Evolutionary conservation across 2,113 vertebrate species (phyloP), one percentile per base, ranked within the genome.

Genomic region (Trogon surrucura): DNA sequence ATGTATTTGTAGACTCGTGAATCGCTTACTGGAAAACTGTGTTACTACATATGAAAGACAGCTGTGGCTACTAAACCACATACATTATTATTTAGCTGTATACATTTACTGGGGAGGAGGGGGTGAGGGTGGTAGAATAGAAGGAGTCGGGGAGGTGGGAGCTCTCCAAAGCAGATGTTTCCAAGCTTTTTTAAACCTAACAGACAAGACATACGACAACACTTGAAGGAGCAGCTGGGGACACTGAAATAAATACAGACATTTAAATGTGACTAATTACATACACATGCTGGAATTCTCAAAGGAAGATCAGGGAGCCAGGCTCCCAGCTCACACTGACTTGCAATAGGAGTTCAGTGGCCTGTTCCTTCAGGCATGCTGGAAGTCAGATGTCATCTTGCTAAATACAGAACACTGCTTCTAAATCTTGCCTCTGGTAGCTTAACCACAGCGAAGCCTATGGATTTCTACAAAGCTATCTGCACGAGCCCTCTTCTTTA

Each of bases 231-330:
- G 91, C 93, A 96, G 94, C 91, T 95, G 92, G 95, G 92, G 86
- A 96, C 91, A 87, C 61, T 84, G 80, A 93, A 41, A 91, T 89
- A 96, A 95, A 95, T 92, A 94, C 93, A 97, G 93, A 89, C 90
- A 81, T 93, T 95, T 97, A 96, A 94, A 96, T 96, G 77, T 86
- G 91, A 91, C 89, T 94, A 97, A 96, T 97, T 96, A 96, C 95
- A 96, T 94, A 97, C 90, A 94, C 85, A 94, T 75, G 86, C 65
- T 95, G 92, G 95, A 95, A 96, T 97, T 94, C 96, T 91, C 93
- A 86, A 90, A 95, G 93, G 91, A 96, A 86, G 80, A 93, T 79
- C 70, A 93, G 88, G 90, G 73, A 96, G 88, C 75, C 91, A 92
- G 86, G 66, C 88, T 94, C 61, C 79, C 88, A 94, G 75, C 85